Base-by-base conservation (phyloP, 2,113 vertebrate species). In the Pithys albifrons region DNA sequence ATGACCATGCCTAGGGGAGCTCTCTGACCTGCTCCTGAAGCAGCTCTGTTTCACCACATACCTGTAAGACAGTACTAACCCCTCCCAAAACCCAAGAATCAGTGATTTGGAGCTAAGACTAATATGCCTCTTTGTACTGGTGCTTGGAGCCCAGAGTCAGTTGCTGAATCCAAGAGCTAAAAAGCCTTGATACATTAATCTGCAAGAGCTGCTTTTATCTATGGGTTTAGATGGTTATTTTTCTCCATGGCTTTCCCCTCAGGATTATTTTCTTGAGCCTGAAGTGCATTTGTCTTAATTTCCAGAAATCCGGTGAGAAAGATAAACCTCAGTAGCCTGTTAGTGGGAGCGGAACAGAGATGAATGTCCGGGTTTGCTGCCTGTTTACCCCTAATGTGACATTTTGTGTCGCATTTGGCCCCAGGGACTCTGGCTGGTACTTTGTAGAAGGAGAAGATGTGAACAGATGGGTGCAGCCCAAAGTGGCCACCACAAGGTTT, bases 211-310 rank as follows among this genome's bases (percentile, higher is more conserved):
- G 83, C 93, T 93, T 96, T 96, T 96, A 90, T 94, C 92, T 96
- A 8, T 67, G 59, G 71, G 83, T 92, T 97, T 94, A 91, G 85
- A 54, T 88, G 66, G 48, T 94, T 95, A 72, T 96, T 94, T 96
- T 93, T 93, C 94, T 94, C 93, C 43, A 4, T 82, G 61, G 59
- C 61, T 91, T 93, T 96, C 76, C 96, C 94, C 89, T 81, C 69
- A 55, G 93, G 93, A 95, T 97, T 97, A 97, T 96, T 97, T 97
- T 86, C 88, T 92, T 95, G 67, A 91, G 82, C 76, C 66, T 80
- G 66, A 95, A 96, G 82, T 96, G 88, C 90, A 92, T 91, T 97
- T 96, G 95, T 96, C 96, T 97, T 93, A 70, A 95, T 96, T 95
- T 97, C 58, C 75, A 93, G 91, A 97, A 95, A 96, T 92, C 84